Evolutionary conservation across 1,140 invertebrate species (phyloP).

Genomic region (Myzus persicae): DNA sequence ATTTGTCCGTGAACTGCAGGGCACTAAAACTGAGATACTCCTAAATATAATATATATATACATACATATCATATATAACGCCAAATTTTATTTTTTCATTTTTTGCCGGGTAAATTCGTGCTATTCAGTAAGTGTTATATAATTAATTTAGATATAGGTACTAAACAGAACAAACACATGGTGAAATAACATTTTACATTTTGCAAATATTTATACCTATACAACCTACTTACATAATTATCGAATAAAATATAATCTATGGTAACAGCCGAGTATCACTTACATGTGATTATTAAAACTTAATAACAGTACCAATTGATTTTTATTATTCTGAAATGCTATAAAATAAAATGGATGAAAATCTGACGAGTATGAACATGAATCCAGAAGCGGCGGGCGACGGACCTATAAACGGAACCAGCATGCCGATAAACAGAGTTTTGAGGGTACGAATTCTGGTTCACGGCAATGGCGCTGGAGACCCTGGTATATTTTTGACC

Average conservation of each 20-base stretch:
- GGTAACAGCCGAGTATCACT: background rate
- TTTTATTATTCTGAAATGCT: background rate
- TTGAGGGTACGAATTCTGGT: background rate
- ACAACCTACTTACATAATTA: background rate
- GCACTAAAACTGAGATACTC: no score
- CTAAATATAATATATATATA: no score
- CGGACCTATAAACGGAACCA: background rate
- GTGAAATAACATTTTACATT: no score
- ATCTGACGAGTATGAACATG: background rate
- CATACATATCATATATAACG: no score
- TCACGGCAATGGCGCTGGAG: slow-evolving; percentile 11
- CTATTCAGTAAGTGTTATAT: no score
- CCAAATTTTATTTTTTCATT: no score
- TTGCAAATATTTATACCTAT: background rate
- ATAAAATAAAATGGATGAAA: background rate
- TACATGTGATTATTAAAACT: background rate
- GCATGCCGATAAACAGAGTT: background rate
- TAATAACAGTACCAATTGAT: background rate
- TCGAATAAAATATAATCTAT: background rate
- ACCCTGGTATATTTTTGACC: background rate
- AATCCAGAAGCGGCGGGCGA: background rate
- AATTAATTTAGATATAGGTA: no score
- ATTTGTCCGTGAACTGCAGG: no score
- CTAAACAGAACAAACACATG: no score
- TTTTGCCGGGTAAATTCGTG: no score